A percentile compares a stretch with the other conserved stretches of the same genome.
Evolutionary conservation across 2,888 invertebrate species (phyloP).

Genomic region (Scaptomyza tumidula): DNA sequence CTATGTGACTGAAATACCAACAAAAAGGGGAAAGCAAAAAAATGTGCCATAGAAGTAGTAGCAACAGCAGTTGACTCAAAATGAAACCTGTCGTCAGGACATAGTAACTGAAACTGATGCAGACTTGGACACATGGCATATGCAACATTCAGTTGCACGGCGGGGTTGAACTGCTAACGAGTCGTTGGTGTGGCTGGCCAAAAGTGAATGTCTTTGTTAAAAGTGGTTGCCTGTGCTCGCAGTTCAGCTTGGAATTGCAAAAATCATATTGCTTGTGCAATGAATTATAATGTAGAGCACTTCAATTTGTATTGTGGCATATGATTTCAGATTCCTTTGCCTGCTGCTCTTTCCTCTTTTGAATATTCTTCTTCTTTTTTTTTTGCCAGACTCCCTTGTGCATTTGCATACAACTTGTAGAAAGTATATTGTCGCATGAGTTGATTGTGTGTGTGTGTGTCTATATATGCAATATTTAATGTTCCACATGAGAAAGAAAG

Average conservation of each 20-base stretch:
- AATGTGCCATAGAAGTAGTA: background rate
- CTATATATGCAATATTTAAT: constrained; percentile 7
- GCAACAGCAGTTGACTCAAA: constrained; percentile 13
- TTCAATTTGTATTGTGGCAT: constrained; percentile 63
- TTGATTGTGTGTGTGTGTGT: constrained; percentile 2
- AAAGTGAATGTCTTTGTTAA: constrained; percentile 64
- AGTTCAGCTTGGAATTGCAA: constrained; percentile 21
- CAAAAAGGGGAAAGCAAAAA: constrained; percentile 39
- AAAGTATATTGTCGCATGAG: constrained; percentile 1
- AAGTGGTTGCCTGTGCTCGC: constrained; percentile 40
- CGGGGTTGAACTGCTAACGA: background rate
- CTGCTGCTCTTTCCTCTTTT: background rate
- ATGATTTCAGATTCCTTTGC: constrained; percentile 25
- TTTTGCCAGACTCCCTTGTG: constrained; percentile 15
- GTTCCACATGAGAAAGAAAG: constrained; percentile 1
- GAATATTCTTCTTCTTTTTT: background rate
- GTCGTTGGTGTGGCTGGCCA: constrained; percentile 30
- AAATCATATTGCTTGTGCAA: constrained; percentile 65
- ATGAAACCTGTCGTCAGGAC: constrained; percentile 9
- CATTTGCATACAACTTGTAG: constrained; percentile 49
- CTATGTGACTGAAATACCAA: constrained; percentile 47
- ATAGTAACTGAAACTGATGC: constrained; percentile 25
- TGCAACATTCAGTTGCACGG: constrained; percentile 44
- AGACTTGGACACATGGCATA: constrained; percentile 53
- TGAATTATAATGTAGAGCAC: constrained; percentile 70